These are phyloP conservation scores for Stichodactyla mertensii DNA, from an alignment of 64 coral and sea anemone genomes.

Conservation along the genomic window DNA sequence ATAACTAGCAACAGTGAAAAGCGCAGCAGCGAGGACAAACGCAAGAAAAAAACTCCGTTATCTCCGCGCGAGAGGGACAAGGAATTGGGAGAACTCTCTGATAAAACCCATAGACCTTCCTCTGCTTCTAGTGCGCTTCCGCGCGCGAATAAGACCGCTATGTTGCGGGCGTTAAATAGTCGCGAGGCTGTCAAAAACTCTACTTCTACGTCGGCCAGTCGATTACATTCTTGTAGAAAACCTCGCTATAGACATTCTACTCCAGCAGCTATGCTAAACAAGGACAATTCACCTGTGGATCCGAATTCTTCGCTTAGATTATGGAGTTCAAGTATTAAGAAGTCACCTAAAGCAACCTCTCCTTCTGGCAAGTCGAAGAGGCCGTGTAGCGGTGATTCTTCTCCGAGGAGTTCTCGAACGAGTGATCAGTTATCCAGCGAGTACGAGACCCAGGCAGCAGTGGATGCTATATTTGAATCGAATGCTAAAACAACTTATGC, in stretches of 20 bases:
- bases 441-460: constrained; percentile 33
- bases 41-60: not conserved
- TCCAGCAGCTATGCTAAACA: not conserved
- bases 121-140: constrained; percentile 33
- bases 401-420: not conserved
- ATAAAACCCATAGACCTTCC: constrained; percentile 20
- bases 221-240: constrained; percentile 11
- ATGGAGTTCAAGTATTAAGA: constrained; percentile 37
- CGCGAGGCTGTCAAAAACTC: constrained; percentile 59
- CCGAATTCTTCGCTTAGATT: constrained; percentile 14
- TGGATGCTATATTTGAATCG: constrained; percentile 63
- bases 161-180: constrained; percentile 58
- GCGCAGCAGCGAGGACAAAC: constrained; percentile 4
- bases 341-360: not conserved
- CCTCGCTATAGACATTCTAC: not conserved
- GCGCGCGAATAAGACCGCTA: constrained; percentile 77
- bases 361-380: not conserved
- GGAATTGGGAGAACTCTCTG: not conserved
- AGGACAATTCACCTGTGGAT: not conserved
- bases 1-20: not conserved
- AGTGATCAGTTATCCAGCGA: not conserved
- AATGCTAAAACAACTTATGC: not conserved
- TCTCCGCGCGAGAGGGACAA: not conserved
- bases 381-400: not conserved
- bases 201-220: not conserved